phyloP scores from a whole-genome alignment of 2,888 invertebrate genomes.

The Meiosimyza platycephala region DNA sequence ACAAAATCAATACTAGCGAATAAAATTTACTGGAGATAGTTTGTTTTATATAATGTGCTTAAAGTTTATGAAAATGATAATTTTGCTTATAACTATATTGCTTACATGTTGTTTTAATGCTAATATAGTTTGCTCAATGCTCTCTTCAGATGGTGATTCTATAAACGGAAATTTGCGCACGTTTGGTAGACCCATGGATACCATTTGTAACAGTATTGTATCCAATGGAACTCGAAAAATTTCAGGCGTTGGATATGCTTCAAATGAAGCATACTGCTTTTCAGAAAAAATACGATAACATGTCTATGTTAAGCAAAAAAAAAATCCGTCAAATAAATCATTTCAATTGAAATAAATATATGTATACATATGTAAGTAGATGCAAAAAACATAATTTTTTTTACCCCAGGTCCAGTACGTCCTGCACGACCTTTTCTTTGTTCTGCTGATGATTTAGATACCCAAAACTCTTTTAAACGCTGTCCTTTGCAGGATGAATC shows the following conservation, averaged over 20 bases:
- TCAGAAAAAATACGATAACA: slow-evolving; percentile 92
- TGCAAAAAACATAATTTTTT: background rate
- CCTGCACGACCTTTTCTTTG: slow-evolving; percentile 97
- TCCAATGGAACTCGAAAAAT: slow-evolving; percentile 94
- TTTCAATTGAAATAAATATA: background rate
- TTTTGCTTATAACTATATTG: too few species aligned
- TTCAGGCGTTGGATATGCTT: slow-evolving; percentile 90
- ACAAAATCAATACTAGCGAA: too few species aligned
- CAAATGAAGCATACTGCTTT: slow-evolving; percentile 81
- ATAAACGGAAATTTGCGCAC: slow-evolving; percentile 94
- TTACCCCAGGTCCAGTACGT: slow-evolving; percentile 89
- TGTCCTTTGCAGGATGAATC: slow-evolving; percentile 92
- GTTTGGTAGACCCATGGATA: slow-evolving; percentile 92
- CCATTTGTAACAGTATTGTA: slow-evolving; percentile 90
- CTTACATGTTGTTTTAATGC: slow-evolving; percentile 85
- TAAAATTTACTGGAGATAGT: too few species aligned
- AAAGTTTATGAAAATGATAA: too few species aligned
- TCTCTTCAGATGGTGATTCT: slow-evolving; percentile 87
- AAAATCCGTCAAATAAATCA: background rate
- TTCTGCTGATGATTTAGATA: slow-evolving; percentile 97
- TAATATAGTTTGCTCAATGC: slow-evolving; percentile 87
- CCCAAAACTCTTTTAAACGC: slow-evolving; percentile 92
- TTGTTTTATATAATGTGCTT: too few species aligned
- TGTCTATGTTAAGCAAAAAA: slow-evolving; percentile 60
- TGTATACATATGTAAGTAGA: too few species aligned